Evolutionary conservation across 2,888 invertebrate genomes (phyloP).

Genomic region (Nomada fucata): DNA sequence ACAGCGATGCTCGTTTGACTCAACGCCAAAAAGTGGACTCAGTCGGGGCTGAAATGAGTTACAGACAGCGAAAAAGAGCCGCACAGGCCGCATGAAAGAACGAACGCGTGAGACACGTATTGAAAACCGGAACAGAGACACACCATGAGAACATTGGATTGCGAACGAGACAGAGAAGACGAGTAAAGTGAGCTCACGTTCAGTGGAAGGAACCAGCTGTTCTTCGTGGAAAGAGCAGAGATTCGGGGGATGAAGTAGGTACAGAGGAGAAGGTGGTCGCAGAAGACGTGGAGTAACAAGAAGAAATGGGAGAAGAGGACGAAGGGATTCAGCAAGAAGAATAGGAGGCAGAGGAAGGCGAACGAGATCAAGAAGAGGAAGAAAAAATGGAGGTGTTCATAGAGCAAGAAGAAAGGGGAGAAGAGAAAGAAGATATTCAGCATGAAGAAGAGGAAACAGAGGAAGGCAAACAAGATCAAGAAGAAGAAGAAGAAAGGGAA

Average conservation of each 20-base stretch:
- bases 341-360: slow-evolving; percentile 5
- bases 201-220: slow-evolving; percentile 23
- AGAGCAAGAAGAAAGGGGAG: slow-evolving; percentile 33
- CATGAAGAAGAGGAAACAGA: neutral
- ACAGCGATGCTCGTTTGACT: neutral
- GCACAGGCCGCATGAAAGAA: slow-evolving; percentile 16
- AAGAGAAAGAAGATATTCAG: neutral
- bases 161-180: slow-evolving; percentile 16
- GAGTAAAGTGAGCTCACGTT: slow-evolving; percentile 11
- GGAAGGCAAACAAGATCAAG: too few species aligned
- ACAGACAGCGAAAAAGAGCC: slow-evolving; percentile 16
- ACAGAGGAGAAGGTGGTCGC: neutral
- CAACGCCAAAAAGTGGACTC: slow-evolving; percentile 39
- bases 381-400: neutral
- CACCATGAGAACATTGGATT: slow-evolving; percentile 23
- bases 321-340: neutral
- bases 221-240: neutral
- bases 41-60: slow-evolving; percentile 28
- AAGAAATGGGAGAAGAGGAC: too few species aligned
- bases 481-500: neutral
- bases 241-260: too few species aligned
- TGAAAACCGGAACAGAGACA: slow-evolving; percentile 25
- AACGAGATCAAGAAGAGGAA: slow-evolving; percentile 19
- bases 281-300: slow-evolving; percentile 6
- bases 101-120: slow-evolving; percentile 18